A percentile compares a stretch with the other conserved stretches of the same genome.
Conservation (phyloP, 2,113 vertebrate species). For the Prochilodus magdalenae region DNA sequence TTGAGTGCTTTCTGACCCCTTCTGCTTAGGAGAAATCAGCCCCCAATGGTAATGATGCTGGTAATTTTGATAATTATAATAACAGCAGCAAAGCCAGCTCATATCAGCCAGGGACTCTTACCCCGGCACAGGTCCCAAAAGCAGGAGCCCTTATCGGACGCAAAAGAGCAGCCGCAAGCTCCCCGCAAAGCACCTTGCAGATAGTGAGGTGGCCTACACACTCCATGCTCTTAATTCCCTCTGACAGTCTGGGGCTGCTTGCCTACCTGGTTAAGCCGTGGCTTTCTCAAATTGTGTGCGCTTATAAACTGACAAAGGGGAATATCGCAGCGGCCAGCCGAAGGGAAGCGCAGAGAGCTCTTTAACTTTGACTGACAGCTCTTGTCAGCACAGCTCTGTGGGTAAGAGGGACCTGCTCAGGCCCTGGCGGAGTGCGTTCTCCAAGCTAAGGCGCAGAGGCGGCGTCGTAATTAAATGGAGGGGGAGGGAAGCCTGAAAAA, state of each 20-base stretch:
- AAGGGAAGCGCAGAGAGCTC: conserved; percentile 70
- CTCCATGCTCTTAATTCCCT: conserved; percentile 67
- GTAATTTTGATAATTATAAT: conserved; percentile 57
- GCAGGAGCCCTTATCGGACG: conserved; percentile 64
- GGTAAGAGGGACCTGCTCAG: conserved; percentile 76
- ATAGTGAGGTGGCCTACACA: conserved; percentile 60
- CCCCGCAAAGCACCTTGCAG: conserved; percentile 50
- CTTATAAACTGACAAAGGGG: conserved; percentile 76
- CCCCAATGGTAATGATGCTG: conserved; percentile 44
- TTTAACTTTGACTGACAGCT: conserved; percentile 77
- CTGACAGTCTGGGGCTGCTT: conserved; percentile 70
- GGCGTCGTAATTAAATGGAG: conserved; percentile 77
- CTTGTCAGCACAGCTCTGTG: conserved; percentile 72
- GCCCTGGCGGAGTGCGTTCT: conserved; percentile 69
- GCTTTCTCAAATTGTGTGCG: conserved; percentile 76
- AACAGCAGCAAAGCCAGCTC: conserved; percentile 39
- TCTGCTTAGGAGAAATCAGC: conserved; percentile 26
- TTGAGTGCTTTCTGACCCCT: conserved; percentile 25
- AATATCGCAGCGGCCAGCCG: conserved; percentile 67
- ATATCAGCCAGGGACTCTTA: conserved; percentile 53
- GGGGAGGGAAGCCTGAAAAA: not conserved
- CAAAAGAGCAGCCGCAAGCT: conserved; percentile 55
- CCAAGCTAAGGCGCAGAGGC: conserved; percentile 68
- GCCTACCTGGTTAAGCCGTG: conserved; percentile 75
- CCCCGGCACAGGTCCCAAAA: conserved; percentile 57